These are phyloP conservation scores for Fissipunctia ypsillon DNA, from an alignment of 2,888 invertebrate species.

Conservation along the genomic window DNA sequence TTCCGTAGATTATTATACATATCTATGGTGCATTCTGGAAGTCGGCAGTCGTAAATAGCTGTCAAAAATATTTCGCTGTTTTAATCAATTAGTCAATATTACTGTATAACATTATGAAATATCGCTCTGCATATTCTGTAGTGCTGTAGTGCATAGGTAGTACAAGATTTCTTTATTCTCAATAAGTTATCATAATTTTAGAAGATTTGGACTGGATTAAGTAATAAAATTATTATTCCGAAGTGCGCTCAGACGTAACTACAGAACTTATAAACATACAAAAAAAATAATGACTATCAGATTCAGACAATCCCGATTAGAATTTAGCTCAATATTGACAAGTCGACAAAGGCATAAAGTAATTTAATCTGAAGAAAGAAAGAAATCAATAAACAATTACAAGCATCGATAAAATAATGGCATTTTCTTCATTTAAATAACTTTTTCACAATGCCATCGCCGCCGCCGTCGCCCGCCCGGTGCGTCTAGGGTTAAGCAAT, in stretches of 20 bases:
- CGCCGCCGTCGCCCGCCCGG: background rate
- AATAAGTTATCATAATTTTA: background rate
- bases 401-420: slow-evolving; percentile 29
- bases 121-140: too few species aligned
- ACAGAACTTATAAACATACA: background rate
- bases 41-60: too few species aligned
- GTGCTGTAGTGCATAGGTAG: too few species aligned
- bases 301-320: background rate
- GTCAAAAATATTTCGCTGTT: too few species aligned
- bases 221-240: background rate
- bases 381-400: slow-evolving; percentile 26
- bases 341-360: slow-evolving; percentile 36
- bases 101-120: too few species aligned
- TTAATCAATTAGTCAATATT: too few species aligned
- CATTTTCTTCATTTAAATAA: slow-evolving; percentile 37
- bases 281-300: background rate
- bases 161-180: background rate
- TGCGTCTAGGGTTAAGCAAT: slow-evolving; percentile 18
- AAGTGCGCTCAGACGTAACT: background rate
- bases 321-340: slow-evolving; percentile 1
- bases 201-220: background rate
- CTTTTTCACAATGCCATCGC: slow-evolving; percentile 43
- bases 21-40: too few species aligned
- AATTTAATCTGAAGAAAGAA: slow-evolving; percentile 41
- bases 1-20: too few species aligned